Conservation (phyloP, 2,888 invertebrate genomes). For the Nematopogon swammerdamellus region DNA sequence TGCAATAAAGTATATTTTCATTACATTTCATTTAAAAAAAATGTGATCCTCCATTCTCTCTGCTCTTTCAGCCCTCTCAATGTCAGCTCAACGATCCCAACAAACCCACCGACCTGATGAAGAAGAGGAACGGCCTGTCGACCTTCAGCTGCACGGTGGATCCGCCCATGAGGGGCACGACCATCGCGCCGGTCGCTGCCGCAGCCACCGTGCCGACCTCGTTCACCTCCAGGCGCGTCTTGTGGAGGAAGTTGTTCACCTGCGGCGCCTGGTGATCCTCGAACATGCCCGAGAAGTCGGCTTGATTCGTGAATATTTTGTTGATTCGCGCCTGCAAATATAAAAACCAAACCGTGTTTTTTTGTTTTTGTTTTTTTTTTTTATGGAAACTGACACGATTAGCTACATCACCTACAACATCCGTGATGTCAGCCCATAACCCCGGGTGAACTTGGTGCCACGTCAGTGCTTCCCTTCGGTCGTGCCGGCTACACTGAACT, state of each 20-base stretch:
- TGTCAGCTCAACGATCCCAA: no score
- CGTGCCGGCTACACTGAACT: no score
- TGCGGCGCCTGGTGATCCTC: slow-evolving; percentile 25
- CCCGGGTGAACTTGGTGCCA: no score
- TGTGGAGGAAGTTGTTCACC: slow-evolving; percentile 58
- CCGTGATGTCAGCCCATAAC: no score
- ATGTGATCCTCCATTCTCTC: no score
- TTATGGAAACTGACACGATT: no score
- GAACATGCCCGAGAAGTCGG: slow-evolving; percentile 58
- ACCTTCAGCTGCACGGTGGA: slow-evolving; percentile 44
- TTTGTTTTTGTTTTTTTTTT: no score
- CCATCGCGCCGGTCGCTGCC: slow-evolving; percentile 55
- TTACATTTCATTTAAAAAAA: no score
- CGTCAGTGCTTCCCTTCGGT: no score
- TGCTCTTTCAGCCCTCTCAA: no score
- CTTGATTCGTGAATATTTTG: slow-evolving; percentile 50
- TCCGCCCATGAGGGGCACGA: slow-evolving; percentile 59
- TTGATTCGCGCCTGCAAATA: slow-evolving; percentile 55
- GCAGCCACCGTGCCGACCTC: slow-evolving; percentile 66
- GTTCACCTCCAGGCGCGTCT: slow-evolving; percentile 61
- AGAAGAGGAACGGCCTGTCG: slow-evolving; percentile 64
- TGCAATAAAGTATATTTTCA: no score
- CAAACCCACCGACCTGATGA: slow-evolving; percentile 35
- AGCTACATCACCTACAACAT: no score
- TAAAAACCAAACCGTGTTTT: background rate